Evolutionary conservation across 2,888 invertebrate genomes (phyloP).

Genomic region (Hipparchia sbordonii): DNA sequence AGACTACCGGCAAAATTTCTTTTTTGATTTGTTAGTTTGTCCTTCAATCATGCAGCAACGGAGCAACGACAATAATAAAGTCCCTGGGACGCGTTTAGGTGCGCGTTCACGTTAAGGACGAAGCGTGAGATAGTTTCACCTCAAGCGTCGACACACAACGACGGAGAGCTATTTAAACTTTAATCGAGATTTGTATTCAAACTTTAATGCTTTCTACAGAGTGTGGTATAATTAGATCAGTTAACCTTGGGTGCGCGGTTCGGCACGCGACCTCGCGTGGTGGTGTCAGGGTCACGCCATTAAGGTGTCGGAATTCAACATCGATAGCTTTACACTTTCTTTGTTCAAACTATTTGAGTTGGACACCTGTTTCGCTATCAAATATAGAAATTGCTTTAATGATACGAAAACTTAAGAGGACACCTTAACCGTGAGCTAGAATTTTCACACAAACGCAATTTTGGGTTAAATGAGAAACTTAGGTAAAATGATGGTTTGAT

Average conservation of each 20-base stretch:
- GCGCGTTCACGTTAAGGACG: neutral
- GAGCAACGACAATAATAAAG: too few species aligned
- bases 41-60: too few species aligned
- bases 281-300: constrained; percentile 58
- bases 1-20: too few species aligned
- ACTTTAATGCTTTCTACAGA: constrained; percentile 18
- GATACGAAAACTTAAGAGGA: neutral
- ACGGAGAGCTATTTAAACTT: neutral
- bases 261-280: constrained; percentile 65
- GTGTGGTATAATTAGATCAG: constrained; percentile 46
- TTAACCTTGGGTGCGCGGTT: constrained; percentile 52
- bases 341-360: constrained; percentile 14
- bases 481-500: too few species aligned
- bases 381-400: neutral
- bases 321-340: constrained; percentile 31
- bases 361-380: neutral
- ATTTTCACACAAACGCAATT: too few species aligned
- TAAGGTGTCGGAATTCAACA: constrained; percentile 29
- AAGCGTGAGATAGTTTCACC: neutral
- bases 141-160: neutral
- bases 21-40: too few species aligned
- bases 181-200: neutral
- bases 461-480: too few species aligned
- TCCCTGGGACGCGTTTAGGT: too few species aligned
- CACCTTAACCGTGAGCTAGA: too few species aligned